Percentiles rank a stretch among this genome's conserved stretches.
Evolutionary conservation across 2,113 vertebrate species (phyloP).

Genomic region (Blennius ocellaris): DNA sequence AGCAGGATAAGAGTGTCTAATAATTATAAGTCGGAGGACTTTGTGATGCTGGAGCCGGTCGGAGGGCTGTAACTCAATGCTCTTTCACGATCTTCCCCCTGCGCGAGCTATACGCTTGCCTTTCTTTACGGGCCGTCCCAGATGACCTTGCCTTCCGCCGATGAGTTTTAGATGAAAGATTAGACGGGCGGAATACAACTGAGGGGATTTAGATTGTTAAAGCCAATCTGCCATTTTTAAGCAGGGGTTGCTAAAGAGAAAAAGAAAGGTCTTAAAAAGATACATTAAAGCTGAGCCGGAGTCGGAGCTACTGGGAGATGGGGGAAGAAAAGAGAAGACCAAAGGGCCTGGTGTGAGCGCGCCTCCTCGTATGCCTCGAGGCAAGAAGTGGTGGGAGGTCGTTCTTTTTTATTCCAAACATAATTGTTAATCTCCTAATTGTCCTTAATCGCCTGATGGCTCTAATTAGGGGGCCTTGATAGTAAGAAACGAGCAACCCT

Average conservation of each 20-base stretch:
- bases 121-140: conserved; percentile 26
- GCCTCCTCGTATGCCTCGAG: conserved; percentile 40
- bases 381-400: conserved; percentile 59
- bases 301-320: conserved; percentile 33
- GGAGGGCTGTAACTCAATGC: conserved; percentile 10
- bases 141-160: conserved; percentile 55
- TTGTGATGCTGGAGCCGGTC: conserved; percentile 29
- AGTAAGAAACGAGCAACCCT: conserved; percentile 19
- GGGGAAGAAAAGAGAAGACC: conserved; percentile 6
- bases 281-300: conserved; percentile 54
- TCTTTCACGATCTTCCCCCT: conserved; percentile 9
- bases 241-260: conserved; percentile 37
- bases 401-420: conserved; percentile 51
- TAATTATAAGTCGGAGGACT: conserved; percentile 48
- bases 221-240: conserved; percentile 54
- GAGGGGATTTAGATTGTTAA: conserved; percentile 60
- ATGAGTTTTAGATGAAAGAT: conserved; percentile 57
- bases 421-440: conserved; percentile 67
- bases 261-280: conserved; percentile 63
- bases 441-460: conserved; percentile 65
- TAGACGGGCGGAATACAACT: conserved; percentile 47
- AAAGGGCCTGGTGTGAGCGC: conserved; percentile 17
- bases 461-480: conserved; percentile 58
- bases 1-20: conserved; percentile 33
- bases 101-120: conserved; percentile 12